These are phyloP conservation scores for Mus minutoides DNA, from an alignment of 2,797 vertebrate genomes.

Conservation along the genomic window DNA sequence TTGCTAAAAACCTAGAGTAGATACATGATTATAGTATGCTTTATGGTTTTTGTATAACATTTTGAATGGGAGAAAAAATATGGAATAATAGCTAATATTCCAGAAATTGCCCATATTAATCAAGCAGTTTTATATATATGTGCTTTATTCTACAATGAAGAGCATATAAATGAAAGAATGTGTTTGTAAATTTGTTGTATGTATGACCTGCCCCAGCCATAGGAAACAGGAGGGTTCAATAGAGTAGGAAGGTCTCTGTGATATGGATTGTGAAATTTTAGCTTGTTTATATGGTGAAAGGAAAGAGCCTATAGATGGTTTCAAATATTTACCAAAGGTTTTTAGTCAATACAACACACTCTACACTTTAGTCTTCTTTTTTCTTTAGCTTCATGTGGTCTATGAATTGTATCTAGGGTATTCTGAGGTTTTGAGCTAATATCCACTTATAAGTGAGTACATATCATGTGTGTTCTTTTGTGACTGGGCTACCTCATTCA, in stretches of 20 bases:
- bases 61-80: slow-evolving; percentile 9
- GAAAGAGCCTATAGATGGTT: background rate
- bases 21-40: slow-evolving; percentile 7
- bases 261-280: background rate
- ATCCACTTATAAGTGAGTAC: too few species aligned
- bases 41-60: background rate
- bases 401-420: too few species aligned
- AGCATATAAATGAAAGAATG: background rate
- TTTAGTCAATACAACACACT: background rate
- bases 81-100: slow-evolving; percentile 33
- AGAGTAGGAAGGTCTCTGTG: background rate
- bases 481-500: too few species aligned
- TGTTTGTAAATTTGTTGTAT: background rate
- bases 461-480: too few species aligned
- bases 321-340: background rate
- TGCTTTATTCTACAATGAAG: background rate
- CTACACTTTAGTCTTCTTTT: too few species aligned
- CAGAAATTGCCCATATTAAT: background rate
- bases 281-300: background rate
- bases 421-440: too few species aligned
- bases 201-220: background rate
- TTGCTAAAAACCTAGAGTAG: slow-evolving; percentile 38
- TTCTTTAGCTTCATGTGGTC: too few species aligned
- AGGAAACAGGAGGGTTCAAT: background rate
- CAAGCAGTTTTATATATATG: slow-evolving; percentile 18